Base-by-base conservation (phyloP, 2,888 invertebrate genomes). In the Iselma pallidipennis region DNA sequence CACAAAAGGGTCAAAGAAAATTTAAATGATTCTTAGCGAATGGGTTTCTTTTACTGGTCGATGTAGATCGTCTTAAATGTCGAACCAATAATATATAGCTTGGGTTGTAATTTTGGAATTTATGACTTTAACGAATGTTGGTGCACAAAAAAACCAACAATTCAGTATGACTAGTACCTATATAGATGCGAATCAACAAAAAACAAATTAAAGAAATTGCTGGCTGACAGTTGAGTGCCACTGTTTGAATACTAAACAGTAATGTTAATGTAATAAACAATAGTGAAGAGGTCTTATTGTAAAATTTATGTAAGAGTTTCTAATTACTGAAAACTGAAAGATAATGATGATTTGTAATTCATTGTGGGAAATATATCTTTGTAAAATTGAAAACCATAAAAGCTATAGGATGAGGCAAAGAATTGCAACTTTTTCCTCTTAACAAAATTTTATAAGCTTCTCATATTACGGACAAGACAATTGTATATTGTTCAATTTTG, bases 51-150 rank as follows among this genome's bases (percentile, higher is more conserved):
- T 37, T 16, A 16, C 6, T 4, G n/a, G 67, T 68, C 61, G 66
- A 67, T 67, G 67, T 67, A 71, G 70, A 71, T 73, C 71, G 74
- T 65, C 72, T 72, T 75, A 74, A 76, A 74, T 69, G 75, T 75
- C 76, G 69, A 45, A 45, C 55, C 56, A 60, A 70, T 76, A 74
- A 76, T 76, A 75, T 72, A 76, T 70, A 71, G 72, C 65, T 65
- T 60, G 64, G n/a, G 74, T 67, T 68, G 71, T 74, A 74, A 75
- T 74, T 75, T 70, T 65, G 12, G 45, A 67, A 67, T 75, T 76
- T 75, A 76, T 66, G 61, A 61, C 65, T 45, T 12, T 21, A 45
- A 45, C 45, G 23, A 45, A 42, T 42, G 19, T 56, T 12, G 31
- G 61, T 2, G n/a, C 2, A 45, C 10, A 10, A 19, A 10, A 21